phyloP scores from a whole-genome alignment of 2,113 vertebrate genomes.

The Rhodinocichla rosea region DNA sequence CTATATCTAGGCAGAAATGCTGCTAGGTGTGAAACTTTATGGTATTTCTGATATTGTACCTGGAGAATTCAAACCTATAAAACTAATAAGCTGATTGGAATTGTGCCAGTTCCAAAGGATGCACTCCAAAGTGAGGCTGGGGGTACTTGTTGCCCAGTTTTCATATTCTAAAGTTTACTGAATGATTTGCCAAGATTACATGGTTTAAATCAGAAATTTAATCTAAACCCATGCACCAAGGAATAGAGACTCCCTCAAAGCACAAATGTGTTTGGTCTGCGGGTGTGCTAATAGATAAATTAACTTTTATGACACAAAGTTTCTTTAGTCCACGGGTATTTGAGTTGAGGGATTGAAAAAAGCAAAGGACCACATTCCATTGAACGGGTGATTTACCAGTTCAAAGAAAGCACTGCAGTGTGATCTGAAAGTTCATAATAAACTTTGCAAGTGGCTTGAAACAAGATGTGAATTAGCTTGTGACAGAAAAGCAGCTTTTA shows the following conservation, averaged over 20 bases:
- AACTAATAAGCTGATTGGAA: not conserved
- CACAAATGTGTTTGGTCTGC: not conserved
- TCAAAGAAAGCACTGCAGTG: not conserved
- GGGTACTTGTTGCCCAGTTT: not conserved
- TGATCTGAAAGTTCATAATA: not conserved
- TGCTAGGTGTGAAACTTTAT: not conserved
- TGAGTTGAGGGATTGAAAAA: not conserved
- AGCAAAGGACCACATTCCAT: not conserved
- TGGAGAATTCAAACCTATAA: conserved; percentile 10
- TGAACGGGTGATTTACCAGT: not conserved
- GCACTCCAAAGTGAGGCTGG: not conserved
- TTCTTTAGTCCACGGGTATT: not conserved
- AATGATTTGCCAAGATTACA: not conserved
- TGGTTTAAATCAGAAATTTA: not conserved
- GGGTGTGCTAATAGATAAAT: not conserved
- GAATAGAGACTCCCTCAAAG: not conserved
- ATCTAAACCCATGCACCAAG: not conserved
- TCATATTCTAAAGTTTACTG: not conserved
- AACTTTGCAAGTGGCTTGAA: not conserved
- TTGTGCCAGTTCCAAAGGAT: not conserved
- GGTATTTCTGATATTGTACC: not conserved
- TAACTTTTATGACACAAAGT: not conserved
- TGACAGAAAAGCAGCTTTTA: not conserved
- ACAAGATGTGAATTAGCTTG: not conserved
- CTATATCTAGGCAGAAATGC: not conserved